Evolutionary conservation across 2,797 vertebrate species (phyloP).

Genomic region (Pseudopleuronectes americanus): DNA sequence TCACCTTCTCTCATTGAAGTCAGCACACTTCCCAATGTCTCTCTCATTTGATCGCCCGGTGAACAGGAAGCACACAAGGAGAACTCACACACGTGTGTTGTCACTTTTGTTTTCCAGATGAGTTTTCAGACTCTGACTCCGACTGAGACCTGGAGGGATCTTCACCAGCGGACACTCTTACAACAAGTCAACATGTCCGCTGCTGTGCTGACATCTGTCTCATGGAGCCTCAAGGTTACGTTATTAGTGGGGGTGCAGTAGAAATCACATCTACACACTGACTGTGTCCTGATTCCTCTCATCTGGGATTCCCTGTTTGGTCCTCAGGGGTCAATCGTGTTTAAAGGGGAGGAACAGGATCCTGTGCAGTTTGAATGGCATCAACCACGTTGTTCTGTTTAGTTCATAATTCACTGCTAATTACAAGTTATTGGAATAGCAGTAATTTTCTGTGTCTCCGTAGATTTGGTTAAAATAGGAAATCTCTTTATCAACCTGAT

Average conservation of each 20-base stretch:
- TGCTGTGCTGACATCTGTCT: slow-evolving; percentile 23
- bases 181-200: not conserved
- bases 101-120: slow-evolving; percentile 83
- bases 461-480: slow-evolving; percentile 15
- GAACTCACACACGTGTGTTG: slow-evolving; percentile 6
- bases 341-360: slow-evolving; percentile 4
- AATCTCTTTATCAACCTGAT: slow-evolving; percentile 2
- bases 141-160: slow-evolving; percentile 80
- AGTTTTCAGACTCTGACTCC: slow-evolving; percentile 89
- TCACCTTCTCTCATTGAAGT: too few relatives aligned
- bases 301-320: not conserved
- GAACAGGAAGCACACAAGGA: not conserved
- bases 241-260: not conserved
- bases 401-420: not conserved
- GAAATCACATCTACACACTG: slow-evolving; percentile 11
- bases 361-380: not conserved
- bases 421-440: not conserved
- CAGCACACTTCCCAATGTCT: too few relatives aligned
- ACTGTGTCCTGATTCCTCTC: slow-evolving; percentile 3
- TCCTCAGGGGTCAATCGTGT: not conserved
- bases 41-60: not conserved
- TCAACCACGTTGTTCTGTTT: not conserved
- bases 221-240: not conserved
- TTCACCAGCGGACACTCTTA: slow-evolving; percentile 2
- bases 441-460: not conserved